Percentiles rank a stretch among this genome's conserved stretches.
Conservation (phyloP, 2,113 vertebrate species). For the Hemiscyllium ocellatum region DNA sequence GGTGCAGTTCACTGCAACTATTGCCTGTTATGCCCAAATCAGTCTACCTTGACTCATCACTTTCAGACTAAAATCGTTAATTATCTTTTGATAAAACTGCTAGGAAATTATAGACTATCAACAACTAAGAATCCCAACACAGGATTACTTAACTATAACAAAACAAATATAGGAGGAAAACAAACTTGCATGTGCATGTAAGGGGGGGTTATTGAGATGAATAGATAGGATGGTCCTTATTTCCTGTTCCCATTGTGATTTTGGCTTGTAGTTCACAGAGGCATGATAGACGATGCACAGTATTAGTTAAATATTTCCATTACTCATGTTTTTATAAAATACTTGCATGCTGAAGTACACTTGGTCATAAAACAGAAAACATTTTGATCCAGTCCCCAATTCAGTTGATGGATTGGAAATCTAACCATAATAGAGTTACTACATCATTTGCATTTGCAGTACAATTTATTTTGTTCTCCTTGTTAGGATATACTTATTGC, state of each 20-base stretch:
- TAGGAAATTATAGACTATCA: slow-evolving; percentile 47
- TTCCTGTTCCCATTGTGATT: not conserved
- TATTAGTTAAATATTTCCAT: not conserved
- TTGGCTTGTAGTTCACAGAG: not conserved
- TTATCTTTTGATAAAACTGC: slow-evolving; percentile 49
- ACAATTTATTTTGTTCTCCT: not conserved
- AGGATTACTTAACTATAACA: not conserved
- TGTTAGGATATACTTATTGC: slow-evolving; percentile 30
- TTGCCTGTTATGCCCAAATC: slow-evolving; percentile 38
- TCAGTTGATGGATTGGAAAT: not conserved
- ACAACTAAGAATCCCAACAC: slow-evolving; percentile 41
- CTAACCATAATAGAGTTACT: not conserved
- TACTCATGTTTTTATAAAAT: not conserved
- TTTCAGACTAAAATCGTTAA: slow-evolving; percentile 47
- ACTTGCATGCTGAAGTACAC: not conserved
- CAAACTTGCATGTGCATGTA: not conserved
- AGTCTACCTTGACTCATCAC: slow-evolving; percentile 44
- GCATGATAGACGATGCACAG: not conserved
- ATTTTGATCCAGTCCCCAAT: not conserved
- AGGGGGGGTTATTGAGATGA: not conserved
- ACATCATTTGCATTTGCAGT: slow-evolving; percentile 7
- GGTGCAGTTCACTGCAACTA: slow-evolving; percentile 30
- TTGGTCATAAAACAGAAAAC: not conserved
- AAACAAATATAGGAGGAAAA: slow-evolving; percentile 4
- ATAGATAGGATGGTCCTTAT: not conserved